Conservation (phyloP, 2,888 invertebrate genomes). For the Pelosia muscerda region DNA sequence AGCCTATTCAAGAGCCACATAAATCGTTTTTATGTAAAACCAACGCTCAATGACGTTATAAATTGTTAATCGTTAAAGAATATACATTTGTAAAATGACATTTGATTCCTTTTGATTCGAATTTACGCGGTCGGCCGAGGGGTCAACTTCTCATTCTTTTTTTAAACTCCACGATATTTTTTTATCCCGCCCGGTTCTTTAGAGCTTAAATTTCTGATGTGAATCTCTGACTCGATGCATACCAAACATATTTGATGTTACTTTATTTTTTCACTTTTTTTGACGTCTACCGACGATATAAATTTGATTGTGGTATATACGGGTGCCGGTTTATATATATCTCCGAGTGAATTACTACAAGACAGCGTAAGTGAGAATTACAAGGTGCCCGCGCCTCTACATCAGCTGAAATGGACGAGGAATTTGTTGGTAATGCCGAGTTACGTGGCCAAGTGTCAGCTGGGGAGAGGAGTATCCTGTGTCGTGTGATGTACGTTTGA, state of each 20-base stretch:
- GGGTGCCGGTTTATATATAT: slow-evolving; percentile 59
- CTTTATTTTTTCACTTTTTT: slow-evolving; percentile 71
- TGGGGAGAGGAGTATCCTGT: slow-evolving; percentile 41
- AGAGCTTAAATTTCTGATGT: slow-evolving; percentile 84
- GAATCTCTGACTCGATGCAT: slow-evolving; percentile 82
- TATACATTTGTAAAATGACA: slow-evolving; percentile 77
- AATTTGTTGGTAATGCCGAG: slow-evolving; percentile 42
- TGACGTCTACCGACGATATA: slow-evolving; percentile 67
- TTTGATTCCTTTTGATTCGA: slow-evolving; percentile 83
- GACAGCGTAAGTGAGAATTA: slow-evolving; percentile 69
- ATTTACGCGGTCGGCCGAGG: slow-evolving; percentile 80
- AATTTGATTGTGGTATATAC: slow-evolving; percentile 72
- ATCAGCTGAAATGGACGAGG: slow-evolving; percentile 32
- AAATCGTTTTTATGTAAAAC: slow-evolving; percentile 55
- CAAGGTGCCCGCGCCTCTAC: slow-evolving; percentile 45
- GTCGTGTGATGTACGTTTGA: slow-evolving; percentile 35
- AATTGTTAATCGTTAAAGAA: slow-evolving; percentile 66
- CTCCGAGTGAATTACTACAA: slow-evolving; percentile 53
- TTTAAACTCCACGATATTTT: slow-evolving; percentile 56
- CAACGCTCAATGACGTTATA: slow-evolving; percentile 59
- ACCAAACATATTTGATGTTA: slow-evolving; percentile 84
- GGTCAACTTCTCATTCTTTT: slow-evolving; percentile 67
- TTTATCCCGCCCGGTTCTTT: slow-evolving; percentile 74
- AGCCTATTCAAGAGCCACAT: slow-evolving; percentile 32
- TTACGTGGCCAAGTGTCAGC: slow-evolving; percentile 40